These are phyloP conservation scores for Drosophila cyrtoloma DNA, from an alignment of 2,888 invertebrate genomes.

Conservation along the genomic window DNA sequence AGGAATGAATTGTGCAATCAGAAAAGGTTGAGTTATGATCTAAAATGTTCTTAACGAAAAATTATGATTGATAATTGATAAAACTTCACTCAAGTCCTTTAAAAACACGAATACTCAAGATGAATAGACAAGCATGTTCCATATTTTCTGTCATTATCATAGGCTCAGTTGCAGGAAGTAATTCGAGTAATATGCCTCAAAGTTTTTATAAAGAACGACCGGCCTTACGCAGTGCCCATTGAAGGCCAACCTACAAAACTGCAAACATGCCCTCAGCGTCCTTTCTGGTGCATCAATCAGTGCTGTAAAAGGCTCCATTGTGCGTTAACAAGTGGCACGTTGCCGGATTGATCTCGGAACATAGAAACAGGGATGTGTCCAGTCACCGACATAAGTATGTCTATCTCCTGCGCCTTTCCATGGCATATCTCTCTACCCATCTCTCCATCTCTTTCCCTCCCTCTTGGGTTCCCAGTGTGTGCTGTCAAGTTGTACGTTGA, in stretches of 20 bases:
- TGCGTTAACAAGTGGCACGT: slow-evolving; percentile 77
- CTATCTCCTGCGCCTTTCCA: slow-evolving; percentile 44
- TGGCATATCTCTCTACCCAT: neutral
- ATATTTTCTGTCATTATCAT: neutral
- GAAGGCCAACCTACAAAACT: slow-evolving; percentile 1
- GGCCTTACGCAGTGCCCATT: neutral
- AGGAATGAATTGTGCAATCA: neutral
- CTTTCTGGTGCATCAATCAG: slow-evolving; percentile 67
- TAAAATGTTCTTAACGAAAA: neutral
- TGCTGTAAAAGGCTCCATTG: slow-evolving; percentile 63
- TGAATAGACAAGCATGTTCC: neutral
- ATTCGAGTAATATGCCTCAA: slow-evolving; percentile 5
- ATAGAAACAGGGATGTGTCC: slow-evolving; percentile 38
- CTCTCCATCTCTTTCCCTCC: neutral
- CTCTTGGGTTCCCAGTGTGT: neutral
- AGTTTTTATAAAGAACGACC: neutral
- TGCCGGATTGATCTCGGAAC: slow-evolving; percentile 62
- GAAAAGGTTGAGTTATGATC: neutral
- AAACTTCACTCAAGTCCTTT: neutral
- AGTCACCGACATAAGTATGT: slow-evolving; percentile 59
- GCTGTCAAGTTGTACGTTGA: slow-evolving; percentile 38
- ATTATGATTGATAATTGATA: neutral
- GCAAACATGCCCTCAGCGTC: slow-evolving; percentile 26
- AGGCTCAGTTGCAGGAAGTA: slow-evolving; percentile 8
- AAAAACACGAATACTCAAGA: neutral